Evolutionary conservation across 2,797 vertebrate genomes (phyloP), one percentile per base, ranked within the genome.

Genomic region (Sebastes trivittatus): DNA sequence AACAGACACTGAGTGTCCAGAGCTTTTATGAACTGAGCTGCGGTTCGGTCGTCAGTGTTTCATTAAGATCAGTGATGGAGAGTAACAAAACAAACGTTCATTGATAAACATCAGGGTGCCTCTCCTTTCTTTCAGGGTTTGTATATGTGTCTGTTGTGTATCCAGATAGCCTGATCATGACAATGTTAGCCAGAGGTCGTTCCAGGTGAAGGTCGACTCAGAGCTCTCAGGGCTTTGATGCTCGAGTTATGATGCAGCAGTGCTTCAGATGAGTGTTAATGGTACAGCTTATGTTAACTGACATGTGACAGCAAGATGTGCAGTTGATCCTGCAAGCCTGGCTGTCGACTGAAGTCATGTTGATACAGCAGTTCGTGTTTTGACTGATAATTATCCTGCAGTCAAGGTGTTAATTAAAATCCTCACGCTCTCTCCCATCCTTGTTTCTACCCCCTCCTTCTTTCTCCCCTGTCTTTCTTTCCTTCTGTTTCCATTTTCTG

Each of bases 391-490:
- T 91, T 80, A 74, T 77, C 59, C 63, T 80, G 81, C 82, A 86
- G 87, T 78, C 77, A 56, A 82, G 85, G 81, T 81, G 77, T 83
- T 88, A 69, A 86, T 91, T 92, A 78, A 75, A 88, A 80, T 36
- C 80, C 58, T 66, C 72, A 46, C 10, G 7, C 70, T 56, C 27
- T 68, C 72, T 63, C 76, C 30, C 30, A 5, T 75, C 27, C 6
- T 38, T 30, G 23, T 75, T 30, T 56, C 9, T 54, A 22, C 4
- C 25, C 30, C 30, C 30, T 6, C 32, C 3, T 14, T 2, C 18
- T 34, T 52, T 65, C 11, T 60, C 52, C 22, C 11, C 8, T 1
- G 2, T 59, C 9, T 74, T 4, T n/a, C 36, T 38, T 3, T 23
- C 16, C 7, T 11, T 54, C 3, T 36, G 11, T 55, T 63, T 62